Percentiles rank a stretch among this genome's conserved stretches.
These are phyloP conservation scores for Cariama cristata DNA, from an alignment of 2,113 vertebrate species.

Conservation along the genomic window DNA sequence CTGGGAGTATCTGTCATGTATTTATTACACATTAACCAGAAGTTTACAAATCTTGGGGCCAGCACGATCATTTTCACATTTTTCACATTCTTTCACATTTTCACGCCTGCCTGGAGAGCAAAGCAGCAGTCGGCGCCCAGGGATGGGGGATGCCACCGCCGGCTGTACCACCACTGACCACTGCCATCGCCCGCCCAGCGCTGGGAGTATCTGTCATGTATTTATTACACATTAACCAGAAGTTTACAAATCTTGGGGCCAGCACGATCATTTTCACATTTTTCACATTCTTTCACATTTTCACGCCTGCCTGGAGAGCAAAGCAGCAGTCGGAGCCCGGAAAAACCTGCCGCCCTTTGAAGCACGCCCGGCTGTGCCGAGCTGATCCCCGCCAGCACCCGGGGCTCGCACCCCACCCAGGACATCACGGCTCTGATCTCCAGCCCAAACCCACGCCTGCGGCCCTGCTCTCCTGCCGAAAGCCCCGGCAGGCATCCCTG, in stretches of 20 bases:
- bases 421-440: not conserved
- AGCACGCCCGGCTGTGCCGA: not conserved
- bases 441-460: not conserved
- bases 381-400: not conserved
- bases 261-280: constrained; percentile 44
- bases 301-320: constrained; percentile 35
- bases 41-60: constrained; percentile 55
- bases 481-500: not conserved
- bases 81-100: constrained; percentile 63
- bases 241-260: constrained; percentile 55
- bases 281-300: constrained; percentile 63
- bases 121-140: not conserved
- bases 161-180: not conserved
- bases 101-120: constrained; percentile 35
- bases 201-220: not conserved
- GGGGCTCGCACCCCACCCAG: not conserved
- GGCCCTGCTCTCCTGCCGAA: not conserved
- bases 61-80: constrained; percentile 44
- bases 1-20: not conserved
- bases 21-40: constrained; percentile 62
- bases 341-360: constrained; percentile 4
- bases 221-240: constrained; percentile 62
- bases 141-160: not conserved
- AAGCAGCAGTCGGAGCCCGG: not conserved
- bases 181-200: rapidly evolving